Conservation (phyloP, 2,888 invertebrate species). For the Leptinotarsa peninsularis region DNA sequence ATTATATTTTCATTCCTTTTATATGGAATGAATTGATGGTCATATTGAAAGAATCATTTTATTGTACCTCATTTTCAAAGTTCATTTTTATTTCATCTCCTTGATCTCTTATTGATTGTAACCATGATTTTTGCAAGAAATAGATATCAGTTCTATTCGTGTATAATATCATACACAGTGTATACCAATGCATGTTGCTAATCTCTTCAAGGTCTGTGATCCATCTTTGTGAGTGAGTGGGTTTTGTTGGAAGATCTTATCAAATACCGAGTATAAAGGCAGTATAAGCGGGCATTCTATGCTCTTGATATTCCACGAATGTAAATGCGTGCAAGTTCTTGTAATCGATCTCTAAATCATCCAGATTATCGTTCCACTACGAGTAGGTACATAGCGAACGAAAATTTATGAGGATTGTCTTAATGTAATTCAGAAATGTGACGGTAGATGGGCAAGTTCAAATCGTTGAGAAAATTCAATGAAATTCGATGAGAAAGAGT, state of each 20-base stretch:
- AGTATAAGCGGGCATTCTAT: not conserved
- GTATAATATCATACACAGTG: not conserved
- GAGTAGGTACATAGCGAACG: not conserved
- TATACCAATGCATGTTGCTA: not conserved
- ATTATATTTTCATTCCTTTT: no score
- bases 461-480: no score
- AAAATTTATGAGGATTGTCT: not conserved
- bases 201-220: not conserved
- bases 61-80: no score
- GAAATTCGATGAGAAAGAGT: no score
- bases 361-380: not conserved
- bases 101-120: no score
- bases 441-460: not conserved
- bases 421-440: not conserved
- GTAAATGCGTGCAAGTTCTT: not conserved
- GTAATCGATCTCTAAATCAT: not conserved
- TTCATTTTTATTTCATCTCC: no score
- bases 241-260: not conserved
- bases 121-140: no score
- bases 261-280: not conserved
- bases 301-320: conserved; percentile 6
- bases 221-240: not conserved
- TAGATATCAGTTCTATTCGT: not conserved
- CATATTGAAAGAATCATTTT: no score
- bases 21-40: no score